Conservation (phyloP, 2,113 vertebrate species). For the Chamaetylas fuelleborni region DNA sequence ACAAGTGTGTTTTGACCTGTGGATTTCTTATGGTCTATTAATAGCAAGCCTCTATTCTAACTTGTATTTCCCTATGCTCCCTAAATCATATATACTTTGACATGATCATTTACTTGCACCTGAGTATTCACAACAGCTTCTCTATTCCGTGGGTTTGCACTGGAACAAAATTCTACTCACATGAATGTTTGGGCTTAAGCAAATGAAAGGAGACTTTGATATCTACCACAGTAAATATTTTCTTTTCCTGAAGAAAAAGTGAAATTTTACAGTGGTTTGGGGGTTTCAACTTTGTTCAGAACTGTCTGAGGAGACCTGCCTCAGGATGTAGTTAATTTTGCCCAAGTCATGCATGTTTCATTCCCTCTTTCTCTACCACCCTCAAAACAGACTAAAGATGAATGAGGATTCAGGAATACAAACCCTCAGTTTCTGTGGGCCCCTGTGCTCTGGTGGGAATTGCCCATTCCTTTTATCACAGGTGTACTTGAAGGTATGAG, state of each 20-base stretch:
- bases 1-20: not conserved
- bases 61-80: not conserved
- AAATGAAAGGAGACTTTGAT: conserved; percentile 10
- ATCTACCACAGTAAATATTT: not conserved
- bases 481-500: not conserved
- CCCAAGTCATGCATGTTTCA: not conserved
- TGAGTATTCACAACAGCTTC: not conserved
- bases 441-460: not conserved
- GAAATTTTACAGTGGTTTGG: not conserved
- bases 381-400: not conserved
- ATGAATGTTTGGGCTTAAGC: not conserved
- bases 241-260: not conserved
- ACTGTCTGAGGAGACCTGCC: not conserved
- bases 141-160: not conserved
- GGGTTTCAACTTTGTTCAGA: not conserved
- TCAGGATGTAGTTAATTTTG: not conserved
- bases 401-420: not conserved
- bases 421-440: not conserved
- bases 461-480: not conserved
- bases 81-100: not conserved
- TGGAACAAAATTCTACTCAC: not conserved
- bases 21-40: not conserved
- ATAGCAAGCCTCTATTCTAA: not conserved
- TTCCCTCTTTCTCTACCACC: not conserved
- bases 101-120: not conserved